Evolutionary conservation across 2,113 vertebrate genomes (phyloP), one percentile per base, ranked within the genome.

Genomic region (Salvelinus sp.): DNA sequence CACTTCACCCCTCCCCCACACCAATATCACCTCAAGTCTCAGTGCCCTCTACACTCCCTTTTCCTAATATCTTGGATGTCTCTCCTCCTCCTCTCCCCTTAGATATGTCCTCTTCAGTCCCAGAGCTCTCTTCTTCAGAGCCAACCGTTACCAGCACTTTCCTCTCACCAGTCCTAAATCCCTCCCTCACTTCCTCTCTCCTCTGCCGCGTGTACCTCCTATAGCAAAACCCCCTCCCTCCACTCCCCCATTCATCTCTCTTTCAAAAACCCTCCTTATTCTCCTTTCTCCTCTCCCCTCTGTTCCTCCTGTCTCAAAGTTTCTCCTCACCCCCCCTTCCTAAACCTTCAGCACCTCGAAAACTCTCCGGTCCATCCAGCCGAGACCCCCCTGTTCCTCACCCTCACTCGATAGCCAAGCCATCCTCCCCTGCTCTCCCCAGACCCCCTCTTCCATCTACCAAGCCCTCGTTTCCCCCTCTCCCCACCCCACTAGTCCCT

Each of bases 171-270:
- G 70, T 58, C 70, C 27, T 67, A 13, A 20, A 14, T 7, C 48
- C 18, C 38, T 64, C 63, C 63, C 60, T 47, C 74, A 47, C 58
- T 62, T 22, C 13, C 77, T 6, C 20, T 70, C 23, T 50, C 76
- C 16, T 80, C 63, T 1, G 67, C 77, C 14, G n/a, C 79, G 78
- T 16, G 13, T 73, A 77, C 22, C 81, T 87, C 48, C 48, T 16
- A 54, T 54, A 67, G 85, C 87, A 70, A 89, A 44, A 44, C 7
- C 7, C 38, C 38, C 38, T 44, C 38, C 7, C 38, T 9, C 38
- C 7, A 44, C 38, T 10, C 38, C 38, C 38, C 38, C 38, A 44
- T 44, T 10, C 38, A 44, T 44, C 38, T n/a, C 38, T 44, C 7
- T 12, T 9, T 44, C 38, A 44, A 44, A 44, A 44, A 44, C 38